Evolutionary conservation across 2,888 invertebrate genomes (phyloP).

Genomic region (Rhamphomyia laevipes): DNA sequence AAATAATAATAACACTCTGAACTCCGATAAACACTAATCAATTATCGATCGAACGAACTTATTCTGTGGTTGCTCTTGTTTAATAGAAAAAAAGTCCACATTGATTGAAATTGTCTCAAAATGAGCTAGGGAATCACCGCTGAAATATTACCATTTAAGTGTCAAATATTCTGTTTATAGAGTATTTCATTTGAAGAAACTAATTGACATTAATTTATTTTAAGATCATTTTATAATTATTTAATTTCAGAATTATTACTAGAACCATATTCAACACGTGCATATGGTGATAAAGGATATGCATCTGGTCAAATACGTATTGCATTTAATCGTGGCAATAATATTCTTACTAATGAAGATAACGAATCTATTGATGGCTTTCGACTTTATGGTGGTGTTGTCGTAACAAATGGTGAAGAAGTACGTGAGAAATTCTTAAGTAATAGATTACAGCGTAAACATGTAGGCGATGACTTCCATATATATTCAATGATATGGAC

Average conservation of each 20-base stretch:
- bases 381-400: not conserved
- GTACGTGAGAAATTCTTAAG: not conserved
- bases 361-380: not conserved
- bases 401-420: not conserved
- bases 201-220: too few relatives aligned
- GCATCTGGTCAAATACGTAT: not conserved
- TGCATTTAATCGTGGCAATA: not conserved
- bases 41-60: too few relatives aligned
- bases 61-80: too few relatives aligned
- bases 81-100: too few relatives aligned
- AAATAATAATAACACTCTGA: too few relatives aligned
- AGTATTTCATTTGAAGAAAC: too few relatives aligned
- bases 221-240: too few relatives aligned
- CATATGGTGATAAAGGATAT: not conserved
- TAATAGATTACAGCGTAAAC: not conserved
- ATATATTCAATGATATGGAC: slow-evolving; percentile 58
- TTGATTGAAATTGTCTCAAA: too few relatives aligned
- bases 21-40: too few relatives aligned
- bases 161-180: too few relatives aligned
- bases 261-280: not conserved
- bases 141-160: too few relatives aligned
- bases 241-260: not conserved
- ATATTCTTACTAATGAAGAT: not conserved
- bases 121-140: too few relatives aligned
- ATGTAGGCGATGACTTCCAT: slow-evolving; percentile 44